These are phyloP conservation scores for Plemyria rubiginata DNA, from an alignment of 2,888 invertebrate species.

Conservation along the genomic window DNA sequence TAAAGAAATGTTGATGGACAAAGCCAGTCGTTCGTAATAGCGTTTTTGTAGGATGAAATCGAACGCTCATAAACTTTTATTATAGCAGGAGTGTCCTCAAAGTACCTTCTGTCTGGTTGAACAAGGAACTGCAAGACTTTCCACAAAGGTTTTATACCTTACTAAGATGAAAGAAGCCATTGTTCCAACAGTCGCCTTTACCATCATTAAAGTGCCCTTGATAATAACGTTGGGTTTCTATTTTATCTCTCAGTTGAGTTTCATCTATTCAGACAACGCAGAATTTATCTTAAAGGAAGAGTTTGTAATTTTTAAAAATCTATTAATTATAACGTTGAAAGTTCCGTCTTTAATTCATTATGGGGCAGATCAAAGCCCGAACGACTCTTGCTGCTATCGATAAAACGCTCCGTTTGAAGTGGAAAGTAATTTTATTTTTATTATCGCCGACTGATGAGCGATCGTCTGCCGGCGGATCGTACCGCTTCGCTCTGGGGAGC, in stretches of 20 bases:
- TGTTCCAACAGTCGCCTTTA: constrained; percentile 40
- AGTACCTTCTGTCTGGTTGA: constrained; percentile 31
- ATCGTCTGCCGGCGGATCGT: constrained; percentile 26
- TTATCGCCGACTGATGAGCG: constrained; percentile 35
- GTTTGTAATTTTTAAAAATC: constrained; percentile 29
- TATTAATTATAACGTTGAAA: constrained; percentile 38
- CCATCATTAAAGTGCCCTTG: constrained; percentile 42
- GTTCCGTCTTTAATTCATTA: constrained; percentile 33
- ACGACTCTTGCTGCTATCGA: constrained; percentile 14
- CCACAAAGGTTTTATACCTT: constrained; percentile 52
- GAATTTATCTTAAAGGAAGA: constrained; percentile 5
- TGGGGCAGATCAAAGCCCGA: constrained; percentile 36
- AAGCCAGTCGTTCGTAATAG: constrained; percentile 27
- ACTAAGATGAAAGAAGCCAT: constrained; percentile 43
- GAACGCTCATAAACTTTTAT: constrained; percentile 36
- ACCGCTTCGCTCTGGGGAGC: constrained; percentile 27
- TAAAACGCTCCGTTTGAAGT: constrained; percentile 26
- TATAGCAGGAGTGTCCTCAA: constrained; percentile 31
- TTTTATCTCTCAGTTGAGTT: constrained; percentile 16
- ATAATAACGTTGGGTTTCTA: constrained; percentile 34
- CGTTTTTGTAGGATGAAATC: constrained; percentile 32
- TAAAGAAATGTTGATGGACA: constrained; percentile 22
- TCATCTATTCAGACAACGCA: constrained; percentile 14
- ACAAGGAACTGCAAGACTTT: constrained; percentile 46
- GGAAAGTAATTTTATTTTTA: constrained; percentile 32